phyloP scores from a whole-genome alignment of 2,888 invertebrate species.

The Protophormia terraenovae region DNA sequence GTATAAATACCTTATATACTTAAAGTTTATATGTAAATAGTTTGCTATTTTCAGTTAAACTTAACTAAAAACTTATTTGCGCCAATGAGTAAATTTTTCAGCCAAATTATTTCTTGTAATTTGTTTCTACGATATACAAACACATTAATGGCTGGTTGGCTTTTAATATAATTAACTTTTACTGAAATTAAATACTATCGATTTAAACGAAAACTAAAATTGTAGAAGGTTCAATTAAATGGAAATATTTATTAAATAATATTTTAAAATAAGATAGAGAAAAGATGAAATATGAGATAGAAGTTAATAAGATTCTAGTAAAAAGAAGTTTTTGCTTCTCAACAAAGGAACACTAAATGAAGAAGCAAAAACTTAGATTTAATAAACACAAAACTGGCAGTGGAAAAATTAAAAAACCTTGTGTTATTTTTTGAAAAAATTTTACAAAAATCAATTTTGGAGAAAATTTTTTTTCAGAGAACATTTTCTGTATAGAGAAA shows the following conservation, averaged over 20 bases:
- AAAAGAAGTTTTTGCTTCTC: too few relatives aligned
- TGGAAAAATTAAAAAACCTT: too few relatives aligned
- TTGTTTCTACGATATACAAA: slow-evolving; percentile 17
- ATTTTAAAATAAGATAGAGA: too few relatives aligned
- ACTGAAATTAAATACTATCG: slow-evolving; percentile 19
- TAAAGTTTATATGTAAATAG: slow-evolving; percentile 18
- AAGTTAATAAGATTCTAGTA: too few relatives aligned
- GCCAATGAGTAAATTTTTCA: slow-evolving; percentile 33
- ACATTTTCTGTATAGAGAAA: too few relatives aligned
- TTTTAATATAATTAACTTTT: slow-evolving; percentile 43
- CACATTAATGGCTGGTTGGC: slow-evolving; percentile 19
- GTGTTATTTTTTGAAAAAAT: too few relatives aligned
- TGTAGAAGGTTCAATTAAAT: neutral
- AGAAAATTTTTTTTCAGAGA: too few relatives aligned
- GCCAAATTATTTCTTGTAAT: slow-evolving; percentile 34
- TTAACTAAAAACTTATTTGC: slow-evolving; percentile 13
- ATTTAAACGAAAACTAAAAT: neutral
- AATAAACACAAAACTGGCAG: too few relatives aligned
- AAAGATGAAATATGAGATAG: neutral
- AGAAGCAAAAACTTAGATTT: too few relatives aligned
- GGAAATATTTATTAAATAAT: neutral
- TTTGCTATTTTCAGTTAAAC: slow-evolving; percentile 27
- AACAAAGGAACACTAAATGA: too few relatives aligned
- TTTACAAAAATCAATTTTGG: too few relatives aligned
- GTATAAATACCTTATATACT: neutral